These are phyloP conservation scores for Diprion similis DNA, from an alignment of 1,140 invertebrate genomes.

Conservation along the genomic window DNA sequence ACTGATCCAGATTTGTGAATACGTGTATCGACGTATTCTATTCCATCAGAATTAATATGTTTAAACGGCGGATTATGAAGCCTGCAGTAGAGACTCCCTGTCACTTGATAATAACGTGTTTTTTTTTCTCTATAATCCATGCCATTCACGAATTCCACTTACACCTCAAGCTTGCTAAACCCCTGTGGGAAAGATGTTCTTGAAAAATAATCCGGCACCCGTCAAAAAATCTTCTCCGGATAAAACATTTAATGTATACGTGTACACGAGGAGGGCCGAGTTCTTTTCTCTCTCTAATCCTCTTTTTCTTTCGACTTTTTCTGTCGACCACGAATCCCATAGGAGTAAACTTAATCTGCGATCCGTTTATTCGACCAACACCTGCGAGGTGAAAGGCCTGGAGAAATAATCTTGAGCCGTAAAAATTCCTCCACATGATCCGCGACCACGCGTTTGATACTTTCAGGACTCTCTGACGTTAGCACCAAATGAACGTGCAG, in stretches of 20 bases:
- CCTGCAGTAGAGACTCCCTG: neutral
- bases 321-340: too few species aligned
- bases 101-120: neutral
- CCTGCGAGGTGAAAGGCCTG: neutral
- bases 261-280: neutral
- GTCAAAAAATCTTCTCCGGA: neutral
- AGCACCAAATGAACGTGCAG: neutral
- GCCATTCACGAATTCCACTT: neutral
- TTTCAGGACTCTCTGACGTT: neutral
- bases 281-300: neutral
- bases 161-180: neutral
- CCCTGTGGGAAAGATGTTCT: neutral
- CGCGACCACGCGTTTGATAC: neutral
- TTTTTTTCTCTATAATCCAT: neutral
- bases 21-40: too few species aligned
- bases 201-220: neutral
- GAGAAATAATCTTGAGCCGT: neutral
- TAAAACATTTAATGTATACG: neutral
- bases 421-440: neutral
- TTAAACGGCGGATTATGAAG: too few species aligned
- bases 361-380: slow-evolving; percentile 1
- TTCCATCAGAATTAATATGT: too few species aligned
- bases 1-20: too few species aligned
- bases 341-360: neutral
- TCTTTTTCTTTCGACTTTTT: too few species aligned